These are phyloP conservation scores for Calliphora vicina DNA, from an alignment of 1,140 invertebrate species.

Conservation along the genomic window DNA sequence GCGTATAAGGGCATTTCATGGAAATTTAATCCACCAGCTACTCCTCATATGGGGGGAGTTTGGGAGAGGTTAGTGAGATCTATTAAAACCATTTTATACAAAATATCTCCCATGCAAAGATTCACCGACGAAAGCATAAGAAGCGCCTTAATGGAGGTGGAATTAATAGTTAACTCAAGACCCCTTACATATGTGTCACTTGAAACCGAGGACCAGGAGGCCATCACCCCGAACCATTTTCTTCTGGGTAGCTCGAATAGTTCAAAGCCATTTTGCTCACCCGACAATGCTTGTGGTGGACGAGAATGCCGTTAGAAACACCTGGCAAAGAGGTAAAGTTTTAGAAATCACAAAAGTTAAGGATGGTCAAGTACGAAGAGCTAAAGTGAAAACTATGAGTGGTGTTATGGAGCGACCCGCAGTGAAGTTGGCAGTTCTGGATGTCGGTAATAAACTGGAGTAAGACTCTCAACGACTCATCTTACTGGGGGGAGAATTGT, in stretches of 20 bases:
- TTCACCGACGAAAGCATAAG: not conserved
- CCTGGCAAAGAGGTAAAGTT: not conserved
- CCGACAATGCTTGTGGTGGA: not conserved
- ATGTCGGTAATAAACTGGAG: not conserved
- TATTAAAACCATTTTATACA: conserved; percentile 41
- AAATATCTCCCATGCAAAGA: not conserved
- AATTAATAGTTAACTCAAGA: conserved; percentile 49
- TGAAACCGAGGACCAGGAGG: conserved; percentile 42
- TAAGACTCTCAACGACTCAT: not conserved
- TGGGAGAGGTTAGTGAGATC: conserved; percentile 44
- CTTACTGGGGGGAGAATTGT: conserved; percentile 7
- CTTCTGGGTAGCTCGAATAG: conserved; percentile 36
- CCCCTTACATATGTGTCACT: too few species aligned
- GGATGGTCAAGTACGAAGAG: not conserved
- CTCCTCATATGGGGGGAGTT: conserved; percentile 51
- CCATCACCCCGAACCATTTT: conserved; percentile 54
- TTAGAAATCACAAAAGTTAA: not conserved
- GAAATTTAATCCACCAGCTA: conserved; percentile 49
- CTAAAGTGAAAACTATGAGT: not conserved
- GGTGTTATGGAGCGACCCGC: not conserved
- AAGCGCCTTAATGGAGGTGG: conserved; percentile 45
- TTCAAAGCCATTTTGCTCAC: not conserved
- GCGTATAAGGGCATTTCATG: conserved; percentile 39
- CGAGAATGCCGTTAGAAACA: not conserved
- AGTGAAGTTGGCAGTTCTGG: not conserved